phyloP scores from a whole-genome alignment of 35 echinoderm and acorn worm genomes.

The Heliocidaris tuberculata region DNA sequence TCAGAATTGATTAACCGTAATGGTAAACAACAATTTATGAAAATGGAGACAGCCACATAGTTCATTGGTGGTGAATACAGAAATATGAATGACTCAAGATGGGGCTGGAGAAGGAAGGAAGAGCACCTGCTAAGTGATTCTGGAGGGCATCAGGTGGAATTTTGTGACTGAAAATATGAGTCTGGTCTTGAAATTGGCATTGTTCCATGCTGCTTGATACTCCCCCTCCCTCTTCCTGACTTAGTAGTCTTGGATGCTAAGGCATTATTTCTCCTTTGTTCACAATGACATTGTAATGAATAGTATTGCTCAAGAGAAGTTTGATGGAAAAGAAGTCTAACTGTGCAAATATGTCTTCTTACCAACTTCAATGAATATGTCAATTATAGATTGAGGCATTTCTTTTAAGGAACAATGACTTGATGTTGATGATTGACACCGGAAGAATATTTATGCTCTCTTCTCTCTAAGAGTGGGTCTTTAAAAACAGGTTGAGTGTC shows the following conservation, averaged over 20 bases:
- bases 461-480: neutral
- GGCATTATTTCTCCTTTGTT: neutral
- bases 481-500: neutral
- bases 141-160: neutral
- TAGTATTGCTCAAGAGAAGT: too few relatives aligned
- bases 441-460: neutral
- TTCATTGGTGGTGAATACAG: neutral
- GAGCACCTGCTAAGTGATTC: neutral
- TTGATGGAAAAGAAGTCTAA: too few relatives aligned
- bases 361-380: too few relatives aligned
- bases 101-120: neutral
- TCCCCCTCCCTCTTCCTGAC: constrained; percentile 6
- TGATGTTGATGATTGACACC: too few relatives aligned
- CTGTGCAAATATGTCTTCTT: too few relatives aligned
- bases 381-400: too few relatives aligned
- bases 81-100: neutral
- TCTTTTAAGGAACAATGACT: too few relatives aligned
- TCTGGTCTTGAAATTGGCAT: neutral
- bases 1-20: neutral
- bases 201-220: neutral
- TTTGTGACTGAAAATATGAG: neutral
- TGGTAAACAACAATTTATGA: neutral
- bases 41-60: neutral
- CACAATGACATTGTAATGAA: too few relatives aligned
- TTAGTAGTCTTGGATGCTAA: neutral